Percentiles rank a stretch among this genome's conserved stretches.
Conservation (phyloP, 2,113 vertebrate species). For the Pantherophis guttatus region DNA sequence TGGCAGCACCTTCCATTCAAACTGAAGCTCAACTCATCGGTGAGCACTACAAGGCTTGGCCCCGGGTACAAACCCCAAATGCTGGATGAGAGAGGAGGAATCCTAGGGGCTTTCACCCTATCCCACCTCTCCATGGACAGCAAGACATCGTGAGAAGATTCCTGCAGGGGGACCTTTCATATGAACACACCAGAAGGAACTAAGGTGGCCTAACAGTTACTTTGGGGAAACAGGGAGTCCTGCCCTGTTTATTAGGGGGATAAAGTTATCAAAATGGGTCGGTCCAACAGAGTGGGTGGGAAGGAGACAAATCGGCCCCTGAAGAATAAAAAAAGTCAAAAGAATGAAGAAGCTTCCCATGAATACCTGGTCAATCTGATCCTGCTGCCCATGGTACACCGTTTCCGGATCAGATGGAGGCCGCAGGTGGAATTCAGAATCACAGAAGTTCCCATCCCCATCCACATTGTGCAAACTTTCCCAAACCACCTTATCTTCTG, state of each 20-base stretch:
- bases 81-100: neutral
- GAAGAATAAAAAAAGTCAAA: neutral
- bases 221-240: neutral
- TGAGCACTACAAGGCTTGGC: neutral
- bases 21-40: neutral
- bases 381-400: slow-evolving; percentile 93
- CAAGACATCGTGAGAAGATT: too few species aligned
- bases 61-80: neutral
- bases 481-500: slow-evolving; percentile 97
- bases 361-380: slow-evolving; percentile 96
- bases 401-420: slow-evolving; percentile 95
- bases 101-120: neutral
- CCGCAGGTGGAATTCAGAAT: slow-evolving; percentile 91
- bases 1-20: neutral
- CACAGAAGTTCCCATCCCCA: slow-evolving; percentile 96
- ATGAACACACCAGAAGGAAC: too few species aligned
- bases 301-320: neutral
- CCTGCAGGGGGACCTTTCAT: neutral
- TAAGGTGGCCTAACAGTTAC: neutral
- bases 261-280: neutral
- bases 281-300: neutral
- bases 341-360: neutral
- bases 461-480: slow-evolving; percentile 98
- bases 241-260: neutral
- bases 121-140: neutral